A percentile compares a stretch with the other conserved stretches of the same genome.
Conservation (phyloP, 2,888 invertebrate genomes). For the Sicus ferrugineus region DNA sequence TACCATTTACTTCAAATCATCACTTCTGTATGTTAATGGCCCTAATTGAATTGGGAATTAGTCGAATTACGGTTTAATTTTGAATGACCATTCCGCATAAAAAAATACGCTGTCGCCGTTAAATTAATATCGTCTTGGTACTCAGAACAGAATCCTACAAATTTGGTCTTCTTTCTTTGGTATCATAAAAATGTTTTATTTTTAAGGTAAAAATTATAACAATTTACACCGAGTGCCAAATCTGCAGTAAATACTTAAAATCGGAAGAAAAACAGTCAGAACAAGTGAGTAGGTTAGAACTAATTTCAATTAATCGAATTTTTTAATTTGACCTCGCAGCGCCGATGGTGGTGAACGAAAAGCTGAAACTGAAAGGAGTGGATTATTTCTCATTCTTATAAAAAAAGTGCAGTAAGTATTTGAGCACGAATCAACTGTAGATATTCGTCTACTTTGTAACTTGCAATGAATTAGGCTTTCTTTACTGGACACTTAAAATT, state of each 20-base stretch:
- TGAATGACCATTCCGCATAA: too few species aligned
- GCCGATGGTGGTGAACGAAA: neutral
- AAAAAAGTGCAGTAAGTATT: neutral
- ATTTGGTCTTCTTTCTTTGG: too few species aligned
- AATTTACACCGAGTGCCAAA: conserved; percentile 25
- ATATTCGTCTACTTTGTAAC: neutral
- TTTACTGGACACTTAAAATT: neutral
- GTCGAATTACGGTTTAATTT: too few species aligned
- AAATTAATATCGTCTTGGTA: too few species aligned
- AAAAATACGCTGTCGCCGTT: too few species aligned
- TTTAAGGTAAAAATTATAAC: conserved; percentile 14
- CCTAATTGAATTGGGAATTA: too few species aligned
- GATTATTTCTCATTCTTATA: neutral
- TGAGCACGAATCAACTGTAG: neutral
- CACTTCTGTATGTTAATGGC: too few species aligned
- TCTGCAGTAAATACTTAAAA: conserved; percentile 15
- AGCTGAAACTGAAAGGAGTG: neutral
- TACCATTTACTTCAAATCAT: too few species aligned
- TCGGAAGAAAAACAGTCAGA: conserved; percentile 7
- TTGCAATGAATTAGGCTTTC: neutral
- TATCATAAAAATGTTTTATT: too few species aligned
- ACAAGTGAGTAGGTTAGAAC: neutral
- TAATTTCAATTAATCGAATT: neutral
- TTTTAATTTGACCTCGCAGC: conserved; percentile 26
- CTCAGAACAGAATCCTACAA: too few species aligned